Evolutionary conservation across 2,113 vertebrate genomes (phyloP), one percentile per base, ranked within the genome.

Genomic region (Pogona vitticeps): DNA sequence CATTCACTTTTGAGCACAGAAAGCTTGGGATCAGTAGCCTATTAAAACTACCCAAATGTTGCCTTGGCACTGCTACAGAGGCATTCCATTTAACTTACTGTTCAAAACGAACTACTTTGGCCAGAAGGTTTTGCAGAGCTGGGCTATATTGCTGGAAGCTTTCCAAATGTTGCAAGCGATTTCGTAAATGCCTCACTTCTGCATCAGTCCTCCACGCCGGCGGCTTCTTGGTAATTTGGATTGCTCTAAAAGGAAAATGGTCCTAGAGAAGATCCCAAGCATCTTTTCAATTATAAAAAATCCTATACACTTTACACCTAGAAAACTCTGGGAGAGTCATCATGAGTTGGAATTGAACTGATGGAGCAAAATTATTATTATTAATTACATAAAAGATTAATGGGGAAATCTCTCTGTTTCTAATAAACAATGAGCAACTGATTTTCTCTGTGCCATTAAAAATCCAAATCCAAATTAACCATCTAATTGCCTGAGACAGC

Each of bases 91-190:
- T 20, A 17, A 7, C 89, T 90, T 88, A 97, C 97, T 95, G 86
- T 95, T 95, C 94, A 87, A 95, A 97, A 76, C 92, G 91, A 84
- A 96, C 67, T 75, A 95, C 90, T 91, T 93, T 93, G 88, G 95
- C 92, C 88, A 95, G 75, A 76, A 96, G 91, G 86, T 94, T 87
- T 85, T 96, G 94, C 65, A 96, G 71, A 36, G 86, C 42, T 83
- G 89, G 92, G 0, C 88, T 93, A 6, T 95, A 95, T 76, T 84
- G 94, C 20, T 76, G 88, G 91, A 90, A 96, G 89, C 90, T 94
- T 68, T 93, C 72, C 76, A 93, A 31, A 71, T 86, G 81, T 86
- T 91, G 90, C 61, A 96, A 86, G 52, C 93, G 65, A 80, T 88
- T 94, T 86, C 91, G 89, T 40, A 95, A 82, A 20, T 91, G 76